Evolutionary conservation across 1,140 invertebrate species (phyloP).

Genomic region (Zaprionus inermis): DNA sequence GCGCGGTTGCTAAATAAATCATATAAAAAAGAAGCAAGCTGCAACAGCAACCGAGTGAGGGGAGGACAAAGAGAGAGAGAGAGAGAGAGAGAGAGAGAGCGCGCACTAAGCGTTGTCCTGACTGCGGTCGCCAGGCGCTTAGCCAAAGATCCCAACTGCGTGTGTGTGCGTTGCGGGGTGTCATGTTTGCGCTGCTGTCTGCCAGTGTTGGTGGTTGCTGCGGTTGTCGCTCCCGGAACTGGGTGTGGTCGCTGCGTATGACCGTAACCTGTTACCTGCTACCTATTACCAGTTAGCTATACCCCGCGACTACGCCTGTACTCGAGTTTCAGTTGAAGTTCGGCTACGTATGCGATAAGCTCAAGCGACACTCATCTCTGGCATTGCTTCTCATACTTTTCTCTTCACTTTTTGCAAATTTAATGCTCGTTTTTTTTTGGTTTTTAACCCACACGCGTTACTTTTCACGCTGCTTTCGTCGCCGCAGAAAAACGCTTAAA

Average conservation of each 20-base stretch:
- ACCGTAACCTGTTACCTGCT: background rate
- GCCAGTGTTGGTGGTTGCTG: conserved; percentile 73
- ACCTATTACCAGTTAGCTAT: background rate
- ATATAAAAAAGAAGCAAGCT: conserved; percentile 60
- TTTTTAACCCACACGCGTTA: conserved; percentile 17
- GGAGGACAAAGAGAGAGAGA: conserved; percentile 23
- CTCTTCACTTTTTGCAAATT: conserved; percentile 6
- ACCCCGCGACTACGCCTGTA: background rate
- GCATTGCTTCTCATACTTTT: conserved; percentile 6
- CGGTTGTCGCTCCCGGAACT: conserved; percentile 67
- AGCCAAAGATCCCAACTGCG: conserved; percentile 29
- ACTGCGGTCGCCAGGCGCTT: conserved; percentile 45
- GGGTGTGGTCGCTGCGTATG: conserved; percentile 57
- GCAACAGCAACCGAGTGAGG: too few relatives aligned
- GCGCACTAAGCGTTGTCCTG: conserved; percentile 40
- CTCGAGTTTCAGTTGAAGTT: conserved; percentile 14
- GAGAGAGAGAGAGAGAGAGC: conserved; percentile 4
- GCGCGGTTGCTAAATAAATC: conserved; percentile 68
- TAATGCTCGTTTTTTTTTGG: background rate
- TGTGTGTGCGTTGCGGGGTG: conserved; percentile 30
- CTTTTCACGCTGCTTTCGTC: conserved; percentile 18
- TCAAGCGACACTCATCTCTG: conserved; percentile 68
- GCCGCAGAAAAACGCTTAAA: conserved; percentile 27
- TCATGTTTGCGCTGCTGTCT: conserved; percentile 47
- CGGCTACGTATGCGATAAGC: conserved; percentile 48